Evolutionary conservation across 2,797 vertebrate genomes (phyloP), one percentile per base, ranked within the genome.

Genomic region (Schizopygopsis pylzovi): DNA sequence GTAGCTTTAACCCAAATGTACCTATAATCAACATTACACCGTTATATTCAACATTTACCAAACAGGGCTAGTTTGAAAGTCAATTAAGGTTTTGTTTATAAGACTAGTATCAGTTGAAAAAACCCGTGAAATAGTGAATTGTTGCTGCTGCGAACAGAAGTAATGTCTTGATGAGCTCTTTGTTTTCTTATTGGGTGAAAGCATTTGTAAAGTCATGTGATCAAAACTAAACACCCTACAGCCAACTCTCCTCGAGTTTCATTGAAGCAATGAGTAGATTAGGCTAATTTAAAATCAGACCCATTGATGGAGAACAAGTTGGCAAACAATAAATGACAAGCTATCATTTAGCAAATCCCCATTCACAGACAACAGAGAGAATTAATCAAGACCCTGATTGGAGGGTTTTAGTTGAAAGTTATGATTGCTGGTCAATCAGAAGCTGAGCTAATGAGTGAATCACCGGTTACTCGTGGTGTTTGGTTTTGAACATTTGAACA

Each of bases 311-410:
- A 6, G 5, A 39, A 77, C 59, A 67, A 77, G 61, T 52, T 37
- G 4, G 33, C 47, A 79, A 75, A 82, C 33, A 82, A 83, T 77
- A 70, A 63, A 83, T 47, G 81, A 85, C 45, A 3, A 65, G 59
- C 70, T 63, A 65, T 79, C 52, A 81, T 83, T 87, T 87, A 83
- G 76, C 73, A 71, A 86, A 84, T 88, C 82, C 73, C 85, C 22
- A 82, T 87, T 88, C 79, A 82, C 22, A 73, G 79, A 82, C 47
- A 68, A 87, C 41, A 13, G 20, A 37, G 68, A 61, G 41, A 82
- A 79, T 85, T 81, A 89, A 89, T 89, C 85, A 89, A 75, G 54
- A 75, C 45, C 65, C 37, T 72, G 70, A 89, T 59, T 63, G 80
- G 49, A 22, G 61, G 56, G 33, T 47, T 80, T 82, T 18, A n/a